phyloP scores from a whole-genome alignment of 37 sponge, comb jelly and placozoan genomes.

The Tethya wilhelma region DNA sequence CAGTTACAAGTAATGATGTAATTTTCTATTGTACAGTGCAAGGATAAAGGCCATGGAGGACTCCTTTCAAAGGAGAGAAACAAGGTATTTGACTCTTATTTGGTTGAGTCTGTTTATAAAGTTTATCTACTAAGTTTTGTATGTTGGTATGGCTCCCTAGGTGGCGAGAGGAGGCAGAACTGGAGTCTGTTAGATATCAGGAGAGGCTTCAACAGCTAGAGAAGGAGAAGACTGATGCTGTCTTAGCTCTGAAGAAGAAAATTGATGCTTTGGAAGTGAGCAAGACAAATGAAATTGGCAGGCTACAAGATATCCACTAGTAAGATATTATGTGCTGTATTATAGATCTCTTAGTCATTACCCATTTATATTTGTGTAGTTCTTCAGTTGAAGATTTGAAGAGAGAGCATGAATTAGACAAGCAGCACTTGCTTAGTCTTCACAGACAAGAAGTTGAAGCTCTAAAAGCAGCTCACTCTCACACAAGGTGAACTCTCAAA shows the following conservation, averaged over 20 bases:
- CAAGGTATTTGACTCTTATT: slow-evolving; percentile 48
- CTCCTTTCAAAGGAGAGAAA: slow-evolving; percentile 59
- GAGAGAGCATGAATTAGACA: slow-evolving; percentile 70
- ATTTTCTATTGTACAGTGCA: background rate
- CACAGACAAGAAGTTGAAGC: slow-evolving; percentile 76
- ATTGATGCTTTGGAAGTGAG: slow-evolving; percentile 49
- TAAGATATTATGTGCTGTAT: background rate
- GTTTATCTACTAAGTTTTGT: background rate
- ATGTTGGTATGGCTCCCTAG: slow-evolving; percentile 6
- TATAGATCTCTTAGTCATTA: background rate
- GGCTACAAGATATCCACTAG: slow-evolving; percentile 65
- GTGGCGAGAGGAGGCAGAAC: slow-evolving; percentile 59
- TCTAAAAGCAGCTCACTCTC: slow-evolving; percentile 67
- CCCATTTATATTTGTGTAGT: too few relatives aligned
- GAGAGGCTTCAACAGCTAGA: slow-evolving; percentile 47
- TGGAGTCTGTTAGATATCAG: slow-evolving; percentile 5
- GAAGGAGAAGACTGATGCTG: slow-evolving; percentile 58
- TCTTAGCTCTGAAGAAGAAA: slow-evolving; percentile 41
- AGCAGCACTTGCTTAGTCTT: slow-evolving; percentile 55
- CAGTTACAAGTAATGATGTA: background rate
- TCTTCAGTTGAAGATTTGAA: slow-evolving; percentile 59
- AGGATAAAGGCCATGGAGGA: slow-evolving; percentile 65
- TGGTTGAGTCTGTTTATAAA: too few relatives aligned
- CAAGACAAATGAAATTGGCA: slow-evolving; percentile 52
- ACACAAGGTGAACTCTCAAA: slow-evolving; percentile 74